Percentiles rank a stretch among this genome's conserved stretches.
These are phyloP conservation scores for Merops nubicus DNA, from an alignment of 2,113 vertebrate species.

Conservation along the genomic window DNA sequence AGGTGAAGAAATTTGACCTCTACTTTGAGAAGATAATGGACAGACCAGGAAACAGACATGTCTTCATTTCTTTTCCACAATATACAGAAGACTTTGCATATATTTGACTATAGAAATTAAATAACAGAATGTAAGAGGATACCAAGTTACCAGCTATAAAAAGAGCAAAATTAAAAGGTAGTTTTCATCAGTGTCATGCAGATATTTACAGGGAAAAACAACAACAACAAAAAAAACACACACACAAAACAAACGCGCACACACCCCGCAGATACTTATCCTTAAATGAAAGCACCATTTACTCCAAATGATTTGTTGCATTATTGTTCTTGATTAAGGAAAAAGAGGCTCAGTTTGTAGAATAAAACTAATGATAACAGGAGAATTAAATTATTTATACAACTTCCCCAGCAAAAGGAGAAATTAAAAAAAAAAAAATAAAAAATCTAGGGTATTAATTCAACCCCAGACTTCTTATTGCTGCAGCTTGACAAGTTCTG, in stretches of 20 bases:
- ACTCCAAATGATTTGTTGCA: neutral
- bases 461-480: neutral
- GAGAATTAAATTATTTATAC: neutral
- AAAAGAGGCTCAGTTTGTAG: neutral
- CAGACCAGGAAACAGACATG: neutral
- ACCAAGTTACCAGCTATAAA: neutral
- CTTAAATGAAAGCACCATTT: neutral
- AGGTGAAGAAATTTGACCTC: neutral
- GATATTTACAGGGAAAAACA: neutral
- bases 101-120: neutral
- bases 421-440: neutral
- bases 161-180: neutral
- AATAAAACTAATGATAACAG: neutral
- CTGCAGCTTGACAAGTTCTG: neutral
- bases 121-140: neutral
- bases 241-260: accelerated
- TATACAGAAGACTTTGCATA: neutral
- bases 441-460: neutral
- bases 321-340: neutral
- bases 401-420: neutral
- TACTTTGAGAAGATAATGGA: neutral
- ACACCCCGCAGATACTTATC: neutral
- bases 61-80: neutral
- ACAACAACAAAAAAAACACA: neutral
- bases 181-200: neutral